Evolutionary conservation across 23 tunicate species (phyloP).

Genomic region (Ciona savignyi): DNA sequence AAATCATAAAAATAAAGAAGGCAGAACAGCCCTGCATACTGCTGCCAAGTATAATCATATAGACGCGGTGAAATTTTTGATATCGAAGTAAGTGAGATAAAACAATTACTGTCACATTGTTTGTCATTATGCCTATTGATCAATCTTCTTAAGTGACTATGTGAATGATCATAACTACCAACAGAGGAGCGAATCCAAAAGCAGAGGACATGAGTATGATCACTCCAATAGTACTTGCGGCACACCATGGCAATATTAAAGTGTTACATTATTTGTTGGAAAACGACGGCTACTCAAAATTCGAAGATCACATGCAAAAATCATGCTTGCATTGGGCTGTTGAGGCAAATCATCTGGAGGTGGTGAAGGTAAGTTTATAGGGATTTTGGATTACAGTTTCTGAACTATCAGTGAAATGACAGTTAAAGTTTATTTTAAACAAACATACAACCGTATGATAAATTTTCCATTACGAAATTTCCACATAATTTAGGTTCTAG

Average conservation of each 20-base stretch:
- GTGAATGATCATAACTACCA: neutral
- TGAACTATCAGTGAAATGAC: too few relatives aligned
- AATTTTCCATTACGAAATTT: neutral
- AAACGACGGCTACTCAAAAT: neutral
- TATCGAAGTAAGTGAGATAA: conserved; percentile 5
- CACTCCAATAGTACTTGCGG: conserved; percentile 19
- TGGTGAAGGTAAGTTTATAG: conserved; percentile 18
- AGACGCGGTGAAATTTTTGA: conserved; percentile 8
- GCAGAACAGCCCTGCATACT: conserved; percentile 15
- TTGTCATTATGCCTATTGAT: neutral
- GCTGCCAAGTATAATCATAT: conserved; percentile 10
- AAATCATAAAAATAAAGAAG: neutral
- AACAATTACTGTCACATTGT: neutral
- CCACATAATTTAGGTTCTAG: neutral
- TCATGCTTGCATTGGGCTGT: conserved; percentile 21
- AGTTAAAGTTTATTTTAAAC: too few relatives aligned
- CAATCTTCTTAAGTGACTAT: neutral
- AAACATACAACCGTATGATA: neutral
- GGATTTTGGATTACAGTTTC: too few relatives aligned
- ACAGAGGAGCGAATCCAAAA: conserved; percentile 11
- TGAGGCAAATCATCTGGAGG: neutral
- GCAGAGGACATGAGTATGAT: neutral
- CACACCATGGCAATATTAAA: conserved; percentile 2
- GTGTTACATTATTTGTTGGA: neutral
- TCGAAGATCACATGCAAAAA: conserved; percentile 4